These are phyloP conservation scores for Pseudorasbora parva DNA, from an alignment of 2,113 vertebrate species.

Conservation along the genomic window DNA sequence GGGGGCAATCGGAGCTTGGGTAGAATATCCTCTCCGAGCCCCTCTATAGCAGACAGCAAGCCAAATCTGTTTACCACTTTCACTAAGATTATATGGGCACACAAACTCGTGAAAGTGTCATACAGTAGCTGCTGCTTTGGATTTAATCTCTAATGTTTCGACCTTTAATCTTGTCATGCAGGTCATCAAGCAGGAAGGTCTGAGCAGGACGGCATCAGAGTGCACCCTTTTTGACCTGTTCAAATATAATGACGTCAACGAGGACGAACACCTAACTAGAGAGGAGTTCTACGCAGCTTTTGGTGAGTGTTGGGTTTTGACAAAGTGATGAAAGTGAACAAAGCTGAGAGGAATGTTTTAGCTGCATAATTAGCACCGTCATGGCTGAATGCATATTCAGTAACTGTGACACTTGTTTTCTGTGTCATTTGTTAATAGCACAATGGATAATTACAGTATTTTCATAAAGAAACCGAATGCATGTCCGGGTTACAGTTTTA, in stretches of 20 bases:
- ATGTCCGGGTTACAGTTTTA: conserved; percentile 17
- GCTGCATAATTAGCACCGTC: background rate
- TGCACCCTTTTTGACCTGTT: conserved; percentile 93
- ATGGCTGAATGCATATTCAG: background rate
- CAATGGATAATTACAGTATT: background rate
- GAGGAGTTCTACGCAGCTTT: conserved; percentile 95
- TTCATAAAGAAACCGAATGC: conserved; percentile 16
- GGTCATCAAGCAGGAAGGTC: conserved; percentile 92
- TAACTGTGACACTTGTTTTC: background rate
- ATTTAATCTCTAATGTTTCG: background rate
- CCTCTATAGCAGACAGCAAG: no score
- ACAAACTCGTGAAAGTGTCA: no score
- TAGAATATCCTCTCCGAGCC: no score
- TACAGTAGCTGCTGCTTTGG: background rate
- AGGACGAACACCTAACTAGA: conserved; percentile 85
- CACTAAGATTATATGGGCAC: no score
- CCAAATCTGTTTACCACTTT: no score
- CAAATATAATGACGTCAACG: conserved; percentile 88
- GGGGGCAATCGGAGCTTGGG: no score
- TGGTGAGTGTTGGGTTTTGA: conserved; percentile 78
- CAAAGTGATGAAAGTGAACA: background rate
- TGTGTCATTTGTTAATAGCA: background rate
- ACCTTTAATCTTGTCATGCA: conserved; percentile 64
- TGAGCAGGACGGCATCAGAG: conserved; percentile 81
- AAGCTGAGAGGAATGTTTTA: background rate